Evolutionary conservation across 1,140 invertebrate genomes (phyloP).

Genomic region (Drosophila ercepeae): DNA sequence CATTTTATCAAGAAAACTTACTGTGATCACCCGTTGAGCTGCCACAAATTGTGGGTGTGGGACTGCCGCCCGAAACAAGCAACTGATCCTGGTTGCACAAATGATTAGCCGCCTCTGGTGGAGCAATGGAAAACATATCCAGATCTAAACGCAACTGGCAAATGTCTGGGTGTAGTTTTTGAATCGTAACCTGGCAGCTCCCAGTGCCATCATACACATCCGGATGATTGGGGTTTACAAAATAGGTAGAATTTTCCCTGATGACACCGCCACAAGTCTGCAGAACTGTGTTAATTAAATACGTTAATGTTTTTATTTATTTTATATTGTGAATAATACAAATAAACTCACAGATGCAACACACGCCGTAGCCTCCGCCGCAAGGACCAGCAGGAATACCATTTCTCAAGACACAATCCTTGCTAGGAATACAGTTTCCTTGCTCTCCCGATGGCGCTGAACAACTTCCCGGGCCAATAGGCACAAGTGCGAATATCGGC

Average conservation of each 20-base stretch:
- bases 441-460: constrained; percentile 89
- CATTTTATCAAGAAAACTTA: constrained; percentile 84
- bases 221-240: constrained; percentile 92
- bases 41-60: constrained; percentile 92
- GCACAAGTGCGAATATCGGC: constrained; percentile 90
- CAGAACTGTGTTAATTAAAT: constrained; percentile 85
- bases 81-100: constrained; percentile 93
- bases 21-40: constrained; percentile 93
- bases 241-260: constrained; percentile 92
- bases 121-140: constrained; percentile 88
- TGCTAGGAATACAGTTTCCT: constrained; percentile 89
- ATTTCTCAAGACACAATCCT: constrained; percentile 88
- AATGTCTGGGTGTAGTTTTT: constrained; percentile 90
- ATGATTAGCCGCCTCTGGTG: constrained; percentile 90
- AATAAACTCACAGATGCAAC: constrained; percentile 77
- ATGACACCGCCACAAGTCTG: constrained; percentile 90
- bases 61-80: constrained; percentile 92
- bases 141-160: constrained; percentile 94
- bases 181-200: constrained; percentile 92
- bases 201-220: constrained; percentile 89
- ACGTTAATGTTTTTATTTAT: constrained; percentile 5
- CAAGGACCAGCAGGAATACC: constrained; percentile 90
- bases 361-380: constrained; percentile 86
- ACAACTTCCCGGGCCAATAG: constrained; percentile 89
- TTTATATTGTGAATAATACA: not conserved